These are phyloP conservation scores for Ernsta delagoae DNA, from an alignment of 2,888 invertebrate species.

Conservation along the genomic window DNA sequence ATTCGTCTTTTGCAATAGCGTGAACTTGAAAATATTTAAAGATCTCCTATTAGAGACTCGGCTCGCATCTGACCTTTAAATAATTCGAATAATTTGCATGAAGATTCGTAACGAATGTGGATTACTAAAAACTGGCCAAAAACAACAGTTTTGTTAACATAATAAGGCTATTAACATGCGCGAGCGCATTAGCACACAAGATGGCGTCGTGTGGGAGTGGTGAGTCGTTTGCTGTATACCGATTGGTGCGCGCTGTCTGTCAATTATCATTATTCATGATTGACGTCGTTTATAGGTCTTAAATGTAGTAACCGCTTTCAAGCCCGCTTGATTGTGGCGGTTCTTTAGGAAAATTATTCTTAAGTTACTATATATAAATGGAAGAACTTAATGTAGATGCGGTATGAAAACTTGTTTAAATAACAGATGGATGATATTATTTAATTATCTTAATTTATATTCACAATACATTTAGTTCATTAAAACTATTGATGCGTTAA, in stretches of 20 bases:
- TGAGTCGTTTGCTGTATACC: constrained; percentile 53
- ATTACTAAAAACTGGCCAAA: constrained; percentile 1
- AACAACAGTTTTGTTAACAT: constrained; percentile 35
- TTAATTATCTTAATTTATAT: no score
- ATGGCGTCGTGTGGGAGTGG: constrained; percentile 79
- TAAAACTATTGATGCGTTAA: no score
- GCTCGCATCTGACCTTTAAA: not conserved
- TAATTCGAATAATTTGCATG: not conserved
- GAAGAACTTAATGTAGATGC: not conserved
- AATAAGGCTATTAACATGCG: constrained; percentile 64
- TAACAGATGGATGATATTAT: no score
- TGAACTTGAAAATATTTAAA: no score
- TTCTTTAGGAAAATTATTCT: not conserved
- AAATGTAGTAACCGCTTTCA: constrained; percentile 1
- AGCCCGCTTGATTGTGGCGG: not conserved
- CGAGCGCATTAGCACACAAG: constrained; percentile 62
- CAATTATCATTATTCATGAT: constrained; percentile 34
- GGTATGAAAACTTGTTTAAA: no score
- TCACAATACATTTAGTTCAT: no score
- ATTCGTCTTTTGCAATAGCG: no score
- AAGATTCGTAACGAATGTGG: not conserved
- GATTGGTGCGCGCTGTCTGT: constrained; percentile 60
- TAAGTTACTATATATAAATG: not conserved
- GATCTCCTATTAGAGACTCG: no score
- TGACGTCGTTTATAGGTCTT: constrained; percentile 24